These are phyloP conservation scores for Stictonetta naevosa DNA, from an alignment of 2,113 vertebrate genomes.

Conservation along the genomic window DNA sequence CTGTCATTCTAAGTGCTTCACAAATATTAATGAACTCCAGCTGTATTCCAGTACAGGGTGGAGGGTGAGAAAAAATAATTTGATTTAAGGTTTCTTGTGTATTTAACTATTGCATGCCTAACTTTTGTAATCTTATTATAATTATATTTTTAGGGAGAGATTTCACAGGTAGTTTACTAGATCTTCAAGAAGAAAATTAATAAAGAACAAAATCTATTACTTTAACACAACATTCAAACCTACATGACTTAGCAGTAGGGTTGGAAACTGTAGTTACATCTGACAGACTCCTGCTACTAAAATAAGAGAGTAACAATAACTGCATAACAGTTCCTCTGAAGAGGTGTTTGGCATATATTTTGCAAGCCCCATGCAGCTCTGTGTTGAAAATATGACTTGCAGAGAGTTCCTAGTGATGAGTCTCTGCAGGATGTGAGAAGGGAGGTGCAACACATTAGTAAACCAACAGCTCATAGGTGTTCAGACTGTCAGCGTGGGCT, in stretches of 20 bases:
- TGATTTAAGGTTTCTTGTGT: not conserved
- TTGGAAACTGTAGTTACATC: not conserved
- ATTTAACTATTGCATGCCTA: not conserved
- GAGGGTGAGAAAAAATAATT: not conserved
- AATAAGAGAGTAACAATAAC: not conserved
- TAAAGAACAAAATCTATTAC: not conserved
- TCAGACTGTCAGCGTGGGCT: not conserved
- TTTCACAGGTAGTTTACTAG: not conserved
- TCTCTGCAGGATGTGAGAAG: not conserved
- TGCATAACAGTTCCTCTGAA: not conserved
- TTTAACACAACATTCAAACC: not conserved
- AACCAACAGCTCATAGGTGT: not conserved
- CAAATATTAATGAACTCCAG: conserved; percentile 43
- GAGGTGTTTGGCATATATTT: not conserved
- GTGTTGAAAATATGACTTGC: not conserved
- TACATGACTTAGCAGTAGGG: not conserved
- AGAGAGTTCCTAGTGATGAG: not conserved
- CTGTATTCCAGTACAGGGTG: not conserved
- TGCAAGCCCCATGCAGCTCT: not conserved
- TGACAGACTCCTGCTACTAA: not conserved
- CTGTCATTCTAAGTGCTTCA: not conserved
- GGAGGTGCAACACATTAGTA: not conserved
- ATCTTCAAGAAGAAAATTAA: not conserved
- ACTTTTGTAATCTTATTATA: not conserved
- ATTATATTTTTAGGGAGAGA: not conserved